These are phyloP conservation scores for Oceanodroma leucorhoa DNA, from an alignment of 2,797 vertebrate genomes.

Conservation along the genomic window DNA sequence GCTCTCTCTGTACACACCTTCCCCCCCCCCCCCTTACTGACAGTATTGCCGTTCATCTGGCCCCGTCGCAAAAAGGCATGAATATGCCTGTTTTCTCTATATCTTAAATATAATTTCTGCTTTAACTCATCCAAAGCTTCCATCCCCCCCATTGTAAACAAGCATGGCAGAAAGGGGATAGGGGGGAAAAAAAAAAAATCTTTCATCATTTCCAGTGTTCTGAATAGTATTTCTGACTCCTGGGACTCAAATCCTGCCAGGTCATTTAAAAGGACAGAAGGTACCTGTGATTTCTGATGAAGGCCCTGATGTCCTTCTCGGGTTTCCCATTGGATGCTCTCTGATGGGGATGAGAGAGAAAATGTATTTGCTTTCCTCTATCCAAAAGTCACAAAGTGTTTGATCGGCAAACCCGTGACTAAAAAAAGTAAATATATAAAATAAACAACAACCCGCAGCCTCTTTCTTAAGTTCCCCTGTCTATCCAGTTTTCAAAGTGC, in stretches of 20 bases:
- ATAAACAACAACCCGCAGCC: neutral
- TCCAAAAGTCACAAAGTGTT: slow-evolving; percentile 37
- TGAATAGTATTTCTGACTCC: slow-evolving; percentile 16
- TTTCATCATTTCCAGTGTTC: neutral
- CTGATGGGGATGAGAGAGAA: neutral
- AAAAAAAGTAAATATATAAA: slow-evolving; percentile 40
- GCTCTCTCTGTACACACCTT: slow-evolving; percentile 35
- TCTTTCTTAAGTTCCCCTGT: slow-evolving; percentile 14
- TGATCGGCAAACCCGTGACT: slow-evolving; percentile 12
- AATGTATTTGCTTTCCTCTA: slow-evolving; percentile 39
- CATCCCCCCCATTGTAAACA: slow-evolving; percentile 47
- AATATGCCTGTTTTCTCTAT: neutral
- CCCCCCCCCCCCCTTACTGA: neutral
- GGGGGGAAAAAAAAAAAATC: neutral
- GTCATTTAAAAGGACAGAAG: slow-evolving; percentile 62
- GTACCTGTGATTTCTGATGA: slow-evolving; percentile 53
- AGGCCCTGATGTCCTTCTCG: neutral
- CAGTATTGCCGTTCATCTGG: neutral
- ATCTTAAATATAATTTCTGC: slow-evolving; percentile 6
- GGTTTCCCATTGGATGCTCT: slow-evolving; percentile 16
- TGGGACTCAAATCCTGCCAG: neutral
- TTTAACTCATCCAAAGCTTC: neutral
- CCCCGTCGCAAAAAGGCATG: neutral
- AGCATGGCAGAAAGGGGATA: neutral
- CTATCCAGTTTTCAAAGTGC: slow-evolving; percentile 30